These are phyloP conservation scores for Galeruca laticollis DNA, from an alignment of 2,888 invertebrate genomes.

Conservation along the genomic window DNA sequence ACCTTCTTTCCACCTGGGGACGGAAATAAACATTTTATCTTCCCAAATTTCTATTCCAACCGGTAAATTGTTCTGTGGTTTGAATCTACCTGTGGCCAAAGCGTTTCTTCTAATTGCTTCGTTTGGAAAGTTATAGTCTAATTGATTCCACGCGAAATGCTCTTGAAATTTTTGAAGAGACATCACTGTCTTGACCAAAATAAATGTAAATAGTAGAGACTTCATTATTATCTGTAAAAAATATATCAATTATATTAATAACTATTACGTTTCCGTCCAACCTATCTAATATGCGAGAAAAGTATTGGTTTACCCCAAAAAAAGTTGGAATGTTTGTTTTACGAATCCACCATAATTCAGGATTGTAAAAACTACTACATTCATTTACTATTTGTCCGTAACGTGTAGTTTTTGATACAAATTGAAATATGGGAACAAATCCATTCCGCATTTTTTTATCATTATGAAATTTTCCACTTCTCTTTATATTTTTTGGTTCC, in stretches of 20 bases:
- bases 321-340: too few species aligned
- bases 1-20: constrained; percentile 86
- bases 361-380: too few species aligned
- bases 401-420: too few species aligned
- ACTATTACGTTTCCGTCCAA: too few species aligned
- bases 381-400: too few species aligned
- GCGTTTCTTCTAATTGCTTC: constrained; percentile 74
- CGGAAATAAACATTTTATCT: constrained; percentile 84
- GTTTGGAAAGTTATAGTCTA: constrained; percentile 83
- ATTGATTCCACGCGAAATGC: constrained; percentile 77
- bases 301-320: too few species aligned
- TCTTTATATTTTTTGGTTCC: too few species aligned
- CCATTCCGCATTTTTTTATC: too few species aligned
- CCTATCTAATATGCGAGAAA: too few species aligned
- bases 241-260: background rate
- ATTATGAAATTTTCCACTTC: too few species aligned
- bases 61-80: constrained; percentile 83
- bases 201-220: background rate
- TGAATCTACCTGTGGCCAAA: constrained; percentile 74
- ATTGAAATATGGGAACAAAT: too few species aligned
- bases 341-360: too few species aligned
- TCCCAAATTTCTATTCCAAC: constrained; percentile 86
- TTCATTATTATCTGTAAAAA: constrained; percentile 8
- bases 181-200: constrained; percentile 8
- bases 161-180: constrained; percentile 46